A percentile compares a stretch with the other conserved stretches of the same genome.
phyloP scores from a whole-genome alignment of 2,113 vertebrate genomes.

The Nyctereutes procyonoides region DNA sequence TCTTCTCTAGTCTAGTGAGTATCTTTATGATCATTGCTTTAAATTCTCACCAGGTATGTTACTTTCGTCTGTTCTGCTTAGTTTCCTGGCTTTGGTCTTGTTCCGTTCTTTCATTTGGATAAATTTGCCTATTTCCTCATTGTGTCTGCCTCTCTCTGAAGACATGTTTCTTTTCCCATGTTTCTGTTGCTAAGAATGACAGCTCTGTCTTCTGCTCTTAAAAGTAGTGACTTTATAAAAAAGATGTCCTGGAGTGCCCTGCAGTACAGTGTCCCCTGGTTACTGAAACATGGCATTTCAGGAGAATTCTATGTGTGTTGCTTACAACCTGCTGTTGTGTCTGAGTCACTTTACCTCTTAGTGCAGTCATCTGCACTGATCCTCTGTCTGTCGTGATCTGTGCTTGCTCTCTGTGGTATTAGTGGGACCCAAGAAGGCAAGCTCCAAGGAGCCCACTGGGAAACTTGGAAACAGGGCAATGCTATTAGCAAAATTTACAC shows the following conservation, averaged over 20 bases:
- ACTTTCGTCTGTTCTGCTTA: not conserved
- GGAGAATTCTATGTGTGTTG: not conserved
- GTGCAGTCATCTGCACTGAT: not conserved
- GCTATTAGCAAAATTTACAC: not conserved
- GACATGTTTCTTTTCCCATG: too few species aligned
- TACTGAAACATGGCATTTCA: not conserved
- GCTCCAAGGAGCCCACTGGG: not conserved
- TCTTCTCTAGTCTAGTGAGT: not conserved
- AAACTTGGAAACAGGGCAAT: not conserved
- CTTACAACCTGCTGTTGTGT: not conserved
- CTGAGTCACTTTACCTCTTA: not conserved
- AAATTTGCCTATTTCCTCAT: not conserved
- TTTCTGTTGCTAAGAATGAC: not conserved
- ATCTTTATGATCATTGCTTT: not conserved
- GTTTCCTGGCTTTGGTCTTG: not conserved
- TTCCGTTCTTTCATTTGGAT: not conserved
- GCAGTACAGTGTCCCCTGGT: not conserved
- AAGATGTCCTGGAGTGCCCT: not conserved
- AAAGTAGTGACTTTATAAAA: not conserved
- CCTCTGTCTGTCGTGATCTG: not conserved
- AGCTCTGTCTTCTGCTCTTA: not conserved
- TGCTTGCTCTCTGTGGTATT: not conserved
- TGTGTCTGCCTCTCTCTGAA: not conserved
- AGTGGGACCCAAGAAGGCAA: not conserved
- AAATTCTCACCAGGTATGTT: not conserved